Conservation (phyloP, 1,140 invertebrate genomes). For the Probaryconus sp. region DNA sequence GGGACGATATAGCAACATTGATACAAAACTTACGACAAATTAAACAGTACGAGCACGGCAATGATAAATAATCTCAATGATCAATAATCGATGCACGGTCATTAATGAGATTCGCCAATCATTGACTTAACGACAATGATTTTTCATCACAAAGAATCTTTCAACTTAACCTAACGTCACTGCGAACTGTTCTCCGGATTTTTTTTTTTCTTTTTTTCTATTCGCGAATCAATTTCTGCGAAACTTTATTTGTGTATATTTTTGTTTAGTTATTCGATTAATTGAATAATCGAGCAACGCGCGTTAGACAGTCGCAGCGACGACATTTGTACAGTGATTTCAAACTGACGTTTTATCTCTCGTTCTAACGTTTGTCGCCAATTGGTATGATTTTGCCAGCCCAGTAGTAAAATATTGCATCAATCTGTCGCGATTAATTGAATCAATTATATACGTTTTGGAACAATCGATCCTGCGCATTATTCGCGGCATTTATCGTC, state of each 20-base stretch:
- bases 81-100: constrained; percentile 66
- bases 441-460: constrained; percentile 28
- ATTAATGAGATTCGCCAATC: constrained; percentile 65
- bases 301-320: constrained; percentile 62
- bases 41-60: constrained; percentile 75
- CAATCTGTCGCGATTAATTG: constrained; percentile 48
- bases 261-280: constrained; percentile 21
- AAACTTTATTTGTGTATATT: constrained; percentile 5
- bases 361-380: constrained; percentile 66
- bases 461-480: constrained; percentile 22
- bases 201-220: too few relatives aligned
- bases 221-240: constrained; percentile 1
- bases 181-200: constrained; percentile 33
- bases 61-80: constrained; percentile 68
- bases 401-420: constrained; percentile 50
- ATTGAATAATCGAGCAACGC: too few relatives aligned
- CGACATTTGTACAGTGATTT: constrained; percentile 76
- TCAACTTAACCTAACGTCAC: constrained; percentile 52
- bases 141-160: constrained; percentile 46
- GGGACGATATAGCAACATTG: constrained; percentile 66
- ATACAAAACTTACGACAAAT: constrained; percentile 71
- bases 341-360: constrained; percentile 70
- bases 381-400: constrained; percentile 66
- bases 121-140: constrained; percentile 63
- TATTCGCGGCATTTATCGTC: constrained; percentile 6